phyloP scores from a whole-genome alignment of 2,888 invertebrate genomes.

The Agriopis marginaria region DNA sequence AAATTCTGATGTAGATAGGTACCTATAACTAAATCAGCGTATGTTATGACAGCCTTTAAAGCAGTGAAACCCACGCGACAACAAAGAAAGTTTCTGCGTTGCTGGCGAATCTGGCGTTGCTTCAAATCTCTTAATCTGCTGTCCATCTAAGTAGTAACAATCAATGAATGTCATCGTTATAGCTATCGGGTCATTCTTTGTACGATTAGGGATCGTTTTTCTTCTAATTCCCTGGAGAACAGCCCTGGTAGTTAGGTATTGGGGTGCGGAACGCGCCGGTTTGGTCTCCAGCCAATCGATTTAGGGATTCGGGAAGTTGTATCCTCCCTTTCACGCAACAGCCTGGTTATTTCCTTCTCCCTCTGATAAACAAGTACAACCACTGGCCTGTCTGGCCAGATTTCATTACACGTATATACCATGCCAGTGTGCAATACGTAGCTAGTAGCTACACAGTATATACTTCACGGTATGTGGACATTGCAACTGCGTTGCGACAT shows the following conservation, averaged over 20 bases:
- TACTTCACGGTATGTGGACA: conserved; percentile 19
- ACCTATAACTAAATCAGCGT: no score
- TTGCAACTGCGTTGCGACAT: conserved; percentile 20
- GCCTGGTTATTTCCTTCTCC: conserved; percentile 54
- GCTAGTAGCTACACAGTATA: background rate
- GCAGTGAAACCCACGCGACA: conserved; percentile 3
- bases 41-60: background rate
- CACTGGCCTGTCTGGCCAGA: conserved; percentile 68
- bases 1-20: no score
- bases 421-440: conserved; percentile 35
- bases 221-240: conserved; percentile 48
- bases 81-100: background rate
- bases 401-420: conserved; percentile 58
- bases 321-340: conserved; percentile 62
- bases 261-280: conserved; percentile 64
- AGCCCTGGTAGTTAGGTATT: conserved; percentile 68
- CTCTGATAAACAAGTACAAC: conserved; percentile 51
- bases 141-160: conserved; percentile 5
- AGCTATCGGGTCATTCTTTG: conserved; percentile 34
- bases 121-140: background rate
- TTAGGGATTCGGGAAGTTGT: conserved; percentile 72
- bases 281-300: conserved; percentile 77
- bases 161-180: conserved; percentile 20
- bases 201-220: conserved; percentile 41
- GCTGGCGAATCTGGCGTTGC: background rate